Base-by-base conservation (phyloP, 1,140 invertebrate species). In the Coelopa frigida region DNA sequence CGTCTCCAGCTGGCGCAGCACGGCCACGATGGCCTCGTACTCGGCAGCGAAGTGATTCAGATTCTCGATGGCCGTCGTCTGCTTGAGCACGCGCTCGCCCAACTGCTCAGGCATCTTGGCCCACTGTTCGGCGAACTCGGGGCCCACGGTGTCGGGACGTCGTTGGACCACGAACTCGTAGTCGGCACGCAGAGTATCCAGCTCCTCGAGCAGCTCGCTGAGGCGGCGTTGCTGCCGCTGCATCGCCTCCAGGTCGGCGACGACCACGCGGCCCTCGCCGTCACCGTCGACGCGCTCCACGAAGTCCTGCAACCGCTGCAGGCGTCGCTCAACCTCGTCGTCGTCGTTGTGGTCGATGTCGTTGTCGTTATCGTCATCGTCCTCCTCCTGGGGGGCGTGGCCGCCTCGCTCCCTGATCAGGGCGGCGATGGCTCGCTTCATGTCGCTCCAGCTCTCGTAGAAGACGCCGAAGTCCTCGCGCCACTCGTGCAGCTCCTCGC, bases 201-300 rank as follows among this genome's bases (percentile, higher is more conserved):
- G 49, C 24, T 74, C 65, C 7, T 58, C 61, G 18, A 70, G 49
- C 21, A 75, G 40, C 35, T 56, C 46, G 36, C 62, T 68, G 10
- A 76, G 53, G 24, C 65, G 49, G 4, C 69, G 56, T n/a, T 74
- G 58, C 21, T 72, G 68, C 18, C 47, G 46, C 22, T 65, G 58
- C 70, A 74, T 74, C 1, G 59, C 49, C 3, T 68, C 59, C 29
- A 57, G 57, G 12, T 73, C 58, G 2, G 71, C 70, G 14, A 76
- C 68, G 44, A 81, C 75, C 2, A 76, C 75, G 47, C 78, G 73
- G 36, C 72, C 70, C 3, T 53, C 47, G 1, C 67, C 56, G 4
- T 74, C 68, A 31, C 70, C 64, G 3, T 50, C 41, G 8, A 74
- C 65, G 36, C 75, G 70, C 10, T 61, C 52, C 18, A 67, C 54